Evolutionary conservation across 2,113 vertebrate genomes (phyloP).

Genomic region (Irena cyanogastra): DNA sequence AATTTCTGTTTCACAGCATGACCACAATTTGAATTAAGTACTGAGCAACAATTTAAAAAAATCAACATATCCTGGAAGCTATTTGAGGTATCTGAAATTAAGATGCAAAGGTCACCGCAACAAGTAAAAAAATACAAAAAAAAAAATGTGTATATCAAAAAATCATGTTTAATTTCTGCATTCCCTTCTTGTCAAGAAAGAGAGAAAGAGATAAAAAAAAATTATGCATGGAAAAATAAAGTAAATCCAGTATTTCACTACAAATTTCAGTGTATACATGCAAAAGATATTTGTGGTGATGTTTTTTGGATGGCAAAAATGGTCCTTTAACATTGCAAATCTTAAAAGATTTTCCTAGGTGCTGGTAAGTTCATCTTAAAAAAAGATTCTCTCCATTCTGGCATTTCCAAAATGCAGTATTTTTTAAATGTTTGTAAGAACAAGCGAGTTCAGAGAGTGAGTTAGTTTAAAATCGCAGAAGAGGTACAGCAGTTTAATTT

Average conservation of each 20-base stretch:
- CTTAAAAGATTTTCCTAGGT: not conserved
- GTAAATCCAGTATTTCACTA: not conserved
- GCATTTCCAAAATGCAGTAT: not conserved
- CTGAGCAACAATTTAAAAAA: not conserved
- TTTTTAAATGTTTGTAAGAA: not conserved
- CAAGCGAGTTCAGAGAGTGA: not conserved
- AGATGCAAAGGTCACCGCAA: not conserved
- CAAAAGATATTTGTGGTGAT: not conserved
- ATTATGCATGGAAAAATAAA: not conserved
- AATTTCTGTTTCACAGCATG: not conserved
- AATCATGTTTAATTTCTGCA: not conserved
- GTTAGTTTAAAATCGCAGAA: not conserved
- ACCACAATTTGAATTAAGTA: not conserved
- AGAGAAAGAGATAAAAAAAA: not conserved
- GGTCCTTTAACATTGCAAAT: not conserved
- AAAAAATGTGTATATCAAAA: not conserved
- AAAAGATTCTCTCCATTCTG: not conserved
- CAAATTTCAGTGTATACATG: not conserved
- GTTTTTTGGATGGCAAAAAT: not conserved
- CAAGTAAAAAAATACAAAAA: not conserved
- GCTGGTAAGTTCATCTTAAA: not conserved
- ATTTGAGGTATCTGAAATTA: not conserved
- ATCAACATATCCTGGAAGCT: not conserved
- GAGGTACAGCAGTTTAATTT: not conserved
- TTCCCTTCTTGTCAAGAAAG: not conserved